Evolutionary conservation across 2,797 vertebrate species (phyloP).

Genomic region (Enteromius radiatus): DNA sequence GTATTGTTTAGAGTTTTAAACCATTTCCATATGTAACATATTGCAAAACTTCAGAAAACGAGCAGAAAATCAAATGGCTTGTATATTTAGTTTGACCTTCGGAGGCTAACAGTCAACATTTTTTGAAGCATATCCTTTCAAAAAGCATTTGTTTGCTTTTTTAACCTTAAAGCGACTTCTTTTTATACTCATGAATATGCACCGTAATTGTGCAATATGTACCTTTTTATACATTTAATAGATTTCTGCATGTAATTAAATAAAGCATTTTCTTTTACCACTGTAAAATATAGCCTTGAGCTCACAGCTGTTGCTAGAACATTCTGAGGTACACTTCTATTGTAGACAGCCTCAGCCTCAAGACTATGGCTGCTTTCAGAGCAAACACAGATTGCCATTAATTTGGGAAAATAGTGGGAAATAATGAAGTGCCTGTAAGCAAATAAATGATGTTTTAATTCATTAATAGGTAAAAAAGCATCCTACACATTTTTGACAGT

Average conservation of each 20-base stretch:
- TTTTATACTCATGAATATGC: background rate
- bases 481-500: conserved; percentile 11
- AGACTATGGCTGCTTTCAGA: background rate
- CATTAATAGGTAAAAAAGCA: background rate
- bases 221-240: background rate
- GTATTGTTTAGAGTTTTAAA: background rate
- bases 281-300: conserved; percentile 4
- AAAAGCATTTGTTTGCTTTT: background rate
- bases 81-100: conserved; percentile 11
- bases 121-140: background rate
- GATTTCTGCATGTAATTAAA: background rate
- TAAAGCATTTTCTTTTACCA: background rate
- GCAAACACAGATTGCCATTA: background rate
- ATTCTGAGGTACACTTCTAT: background rate
- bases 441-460: background rate
- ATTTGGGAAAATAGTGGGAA: background rate
- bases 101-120: background rate
- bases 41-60: background rate
- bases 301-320: background rate
- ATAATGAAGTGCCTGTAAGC: background rate
- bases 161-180: background rate
- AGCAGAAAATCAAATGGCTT: background rate
- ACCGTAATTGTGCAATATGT: background rate
- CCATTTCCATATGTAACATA: background rate
- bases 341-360: background rate